Evolutionary conservation across 92 coral and sea anemone genomes (phyloP).

Genomic region (Pocillopora meandrina): DNA sequence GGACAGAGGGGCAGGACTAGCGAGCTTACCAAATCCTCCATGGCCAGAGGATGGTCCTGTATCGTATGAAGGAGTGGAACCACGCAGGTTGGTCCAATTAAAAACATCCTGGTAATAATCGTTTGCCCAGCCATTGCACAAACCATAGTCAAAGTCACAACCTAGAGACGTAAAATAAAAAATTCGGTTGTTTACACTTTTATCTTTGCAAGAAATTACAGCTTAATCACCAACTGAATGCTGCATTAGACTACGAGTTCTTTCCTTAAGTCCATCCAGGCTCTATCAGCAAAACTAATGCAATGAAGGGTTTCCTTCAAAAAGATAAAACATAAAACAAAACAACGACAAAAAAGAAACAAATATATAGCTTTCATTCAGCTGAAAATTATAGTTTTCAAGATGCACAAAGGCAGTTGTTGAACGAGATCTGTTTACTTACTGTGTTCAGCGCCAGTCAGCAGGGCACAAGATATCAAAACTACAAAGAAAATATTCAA

Average conservation of each 20-base stretch:
- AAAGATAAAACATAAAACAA: too few species aligned
- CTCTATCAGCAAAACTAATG: too few species aligned
- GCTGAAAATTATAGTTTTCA: background rate
- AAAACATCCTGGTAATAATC: background rate
- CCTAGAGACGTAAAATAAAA: background rate
- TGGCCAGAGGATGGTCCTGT: slow-evolving; percentile 1
- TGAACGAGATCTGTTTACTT: background rate
- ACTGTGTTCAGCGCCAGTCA: slow-evolving; percentile 8
- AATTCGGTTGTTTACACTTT: background rate
- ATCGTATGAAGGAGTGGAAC: background rate
- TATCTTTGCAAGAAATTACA: background rate
- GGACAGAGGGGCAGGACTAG: too few species aligned
- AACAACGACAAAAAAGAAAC: too few species aligned
- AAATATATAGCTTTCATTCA: too few species aligned
- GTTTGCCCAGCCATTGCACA: background rate
- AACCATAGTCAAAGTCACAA: background rate
- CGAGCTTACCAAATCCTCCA: background rate
- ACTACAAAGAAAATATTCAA: background rate
- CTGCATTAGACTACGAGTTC: too few species aligned
- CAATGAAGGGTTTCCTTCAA: too few species aligned
- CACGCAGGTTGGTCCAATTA: background rate
- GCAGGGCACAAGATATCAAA: background rate
- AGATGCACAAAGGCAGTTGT: background rate
- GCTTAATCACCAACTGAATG: too few species aligned
- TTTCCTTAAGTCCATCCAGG: too few species aligned